phyloP scores from a whole-genome alignment of 1,140 invertebrate genomes.

The Tetramorium alpestre region DNA sequence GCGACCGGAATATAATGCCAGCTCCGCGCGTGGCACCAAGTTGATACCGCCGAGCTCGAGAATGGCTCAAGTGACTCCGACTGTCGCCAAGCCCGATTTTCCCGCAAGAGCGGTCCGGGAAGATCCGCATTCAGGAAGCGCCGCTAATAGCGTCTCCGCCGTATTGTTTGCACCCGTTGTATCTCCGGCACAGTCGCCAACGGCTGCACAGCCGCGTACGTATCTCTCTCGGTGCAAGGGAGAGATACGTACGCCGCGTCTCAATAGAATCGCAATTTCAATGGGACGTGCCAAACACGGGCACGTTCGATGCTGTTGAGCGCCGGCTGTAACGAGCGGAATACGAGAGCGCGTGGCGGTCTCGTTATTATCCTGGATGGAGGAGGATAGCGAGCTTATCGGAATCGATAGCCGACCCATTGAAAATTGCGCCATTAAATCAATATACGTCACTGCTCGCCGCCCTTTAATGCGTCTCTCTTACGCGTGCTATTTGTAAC shows the following conservation, averaged over 20 bases:
- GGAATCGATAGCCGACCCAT: conserved; percentile 25
- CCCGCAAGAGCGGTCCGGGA: not conserved
- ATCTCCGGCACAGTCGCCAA: conserved; percentile 12
- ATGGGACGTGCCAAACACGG: not conserved
- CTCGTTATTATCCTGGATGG: not conserved
- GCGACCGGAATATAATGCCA: not conserved
- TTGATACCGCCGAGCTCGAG: conserved; percentile 7
- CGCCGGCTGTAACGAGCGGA: not conserved
- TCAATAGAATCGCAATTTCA: conserved; percentile 20
- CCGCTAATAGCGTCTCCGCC: conserved; percentile 29
- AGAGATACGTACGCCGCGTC: not conserved
- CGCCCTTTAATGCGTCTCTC: not conserved
- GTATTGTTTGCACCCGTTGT: conserved; percentile 16
- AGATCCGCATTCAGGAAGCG: conserved; percentile 11
- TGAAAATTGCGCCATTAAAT: conserved; percentile 42
- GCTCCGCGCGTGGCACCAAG: not conserved
- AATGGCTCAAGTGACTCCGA: not conserved
- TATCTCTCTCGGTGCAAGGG: not conserved
- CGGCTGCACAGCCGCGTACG: not conserved
- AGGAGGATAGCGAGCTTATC: conserved; percentile 24
- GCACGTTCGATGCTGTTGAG: not conserved
- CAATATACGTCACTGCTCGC: conserved; percentile 4
- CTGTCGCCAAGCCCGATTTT: not conserved
- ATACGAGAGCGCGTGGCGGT: not conserved
- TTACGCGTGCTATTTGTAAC: not conserved